Conservation (phyloP, 2,888 invertebrate genomes). For the Barypeithes pellucidus region DNA sequence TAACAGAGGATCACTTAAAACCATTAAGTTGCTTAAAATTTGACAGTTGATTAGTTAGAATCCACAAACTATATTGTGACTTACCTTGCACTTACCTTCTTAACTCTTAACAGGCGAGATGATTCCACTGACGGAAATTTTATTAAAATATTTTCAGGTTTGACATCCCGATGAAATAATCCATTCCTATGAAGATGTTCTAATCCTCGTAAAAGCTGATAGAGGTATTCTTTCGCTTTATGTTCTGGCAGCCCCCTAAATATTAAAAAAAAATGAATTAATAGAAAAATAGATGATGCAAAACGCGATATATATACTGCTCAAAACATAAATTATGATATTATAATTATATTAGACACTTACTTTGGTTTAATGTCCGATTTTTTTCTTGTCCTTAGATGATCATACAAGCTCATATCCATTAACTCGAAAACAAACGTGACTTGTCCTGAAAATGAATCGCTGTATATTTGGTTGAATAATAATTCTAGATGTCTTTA, state of each 20-base stretch:
- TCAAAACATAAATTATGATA: too few species aligned
- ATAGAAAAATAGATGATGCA: too few species aligned
- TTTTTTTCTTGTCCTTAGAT: constrained; percentile 67
- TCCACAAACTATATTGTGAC: not conserved
- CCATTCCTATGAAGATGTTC: constrained; percentile 77
- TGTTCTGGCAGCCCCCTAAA: constrained; percentile 72
- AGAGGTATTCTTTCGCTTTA: constrained; percentile 74
- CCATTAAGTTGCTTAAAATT: too few species aligned
- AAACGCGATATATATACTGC: too few species aligned
- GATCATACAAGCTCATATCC: constrained; percentile 81
- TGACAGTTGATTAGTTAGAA: not conserved
- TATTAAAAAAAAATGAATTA: too few species aligned
- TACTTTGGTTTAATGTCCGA: constrained; percentile 44
- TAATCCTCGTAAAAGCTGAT: constrained; percentile 76
- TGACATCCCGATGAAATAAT: constrained; percentile 80
- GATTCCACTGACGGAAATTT: constrained; percentile 68
- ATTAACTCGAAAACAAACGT: constrained; percentile 79
- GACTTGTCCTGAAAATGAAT: constrained; percentile 74
- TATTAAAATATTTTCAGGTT: constrained; percentile 81
- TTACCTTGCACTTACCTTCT: constrained; percentile 32
- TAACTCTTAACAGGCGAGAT: constrained; percentile 30
- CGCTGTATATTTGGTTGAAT: constrained; percentile 68
- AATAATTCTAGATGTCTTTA: constrained; percentile 23
- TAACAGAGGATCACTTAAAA: too few species aligned
- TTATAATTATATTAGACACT: too few species aligned